Conservation (phyloP, 30 jellyfish, hydroid and myxozoan species). For the Hydra vulgaris region DNA sequence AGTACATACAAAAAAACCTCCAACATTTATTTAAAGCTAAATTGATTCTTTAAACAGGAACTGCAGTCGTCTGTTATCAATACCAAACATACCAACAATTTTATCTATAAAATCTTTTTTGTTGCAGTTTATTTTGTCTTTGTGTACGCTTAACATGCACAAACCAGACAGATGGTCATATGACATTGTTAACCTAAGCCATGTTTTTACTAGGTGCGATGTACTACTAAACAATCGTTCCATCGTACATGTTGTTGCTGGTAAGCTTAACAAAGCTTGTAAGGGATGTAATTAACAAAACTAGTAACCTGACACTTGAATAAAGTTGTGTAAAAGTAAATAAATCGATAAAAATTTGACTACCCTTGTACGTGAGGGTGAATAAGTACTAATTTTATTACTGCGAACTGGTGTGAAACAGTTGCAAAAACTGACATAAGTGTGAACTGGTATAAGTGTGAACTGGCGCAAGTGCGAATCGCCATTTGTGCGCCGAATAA, state of each 20-base stretch:
- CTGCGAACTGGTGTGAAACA: too few species aligned
- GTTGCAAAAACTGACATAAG: too few species aligned
- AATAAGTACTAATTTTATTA: too few species aligned
- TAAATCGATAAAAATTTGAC: too few species aligned
- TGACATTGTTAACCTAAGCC: neutral
- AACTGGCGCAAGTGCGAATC: too few species aligned
- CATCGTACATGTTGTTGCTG: neutral
- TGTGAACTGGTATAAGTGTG: too few species aligned
- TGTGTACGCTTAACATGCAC: neutral
- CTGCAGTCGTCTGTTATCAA: neutral
- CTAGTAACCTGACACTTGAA: neutral
- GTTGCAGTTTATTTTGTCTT: neutral
- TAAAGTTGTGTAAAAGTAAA: too few species aligned
- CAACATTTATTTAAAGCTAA: neutral
- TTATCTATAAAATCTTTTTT: neutral
- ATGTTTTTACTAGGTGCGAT: too few species aligned
- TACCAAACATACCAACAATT: neutral
- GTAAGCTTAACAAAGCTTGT: neutral
- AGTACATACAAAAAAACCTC: neutral
- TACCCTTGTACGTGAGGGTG: too few species aligned
- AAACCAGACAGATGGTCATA: neutral
- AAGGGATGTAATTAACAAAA: too few species aligned
- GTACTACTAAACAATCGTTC: neutral
- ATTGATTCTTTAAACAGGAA: neutral
- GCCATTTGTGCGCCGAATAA: too few species aligned